Base-by-base conservation (phyloP, 1,140 invertebrate species). In the Yoshiicerus persimilis region DNA sequence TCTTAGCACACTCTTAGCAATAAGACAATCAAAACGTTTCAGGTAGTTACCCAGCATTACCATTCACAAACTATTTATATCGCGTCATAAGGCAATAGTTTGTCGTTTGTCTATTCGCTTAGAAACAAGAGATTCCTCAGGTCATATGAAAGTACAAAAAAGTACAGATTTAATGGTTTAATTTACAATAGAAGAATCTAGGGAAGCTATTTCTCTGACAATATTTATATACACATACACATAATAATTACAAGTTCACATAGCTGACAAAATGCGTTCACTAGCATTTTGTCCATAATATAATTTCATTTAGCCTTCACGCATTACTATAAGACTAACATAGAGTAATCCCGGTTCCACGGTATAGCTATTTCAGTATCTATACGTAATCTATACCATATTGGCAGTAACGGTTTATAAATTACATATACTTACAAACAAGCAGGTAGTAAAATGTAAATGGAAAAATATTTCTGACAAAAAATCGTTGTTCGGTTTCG, bases 381-480 rank as follows among this genome's bases (percentile, higher is more conserved):
- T 66, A 47, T 27, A 66, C 5, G 9, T 30, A 10, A 66, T 11
- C 25, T 66, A 66, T 66, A 66, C 64, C 64, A 66, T n/a, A 66
- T 66, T 30, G 64, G 64, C 64, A 66, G 64, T 66, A 66, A 66
- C 25, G 64, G 25, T 27, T 64, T 66, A 66, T 66, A 23, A 66
- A 66, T n/a, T 25, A 11, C 16, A 47, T 20, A 20, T 47, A 47
- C 41, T n/a, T 66, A 66, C 64, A 30, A 66, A 13, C 13, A 66
- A 66, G 23, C 64, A 66, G 64, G 64, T 66, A 66, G 70, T 30
- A 64, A 62, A 32, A 38, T 86, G 86, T 87, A 87, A 87, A 87
- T 87, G 86, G 86, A 75, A 87, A 87, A 75, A 87, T 87, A 75
- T 87, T 47, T 47, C 41, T 47, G 41, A 47, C 41, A 47, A 47